Conservation (phyloP, 1,140 invertebrate genomes). For the Hetaerina americana region DNA sequence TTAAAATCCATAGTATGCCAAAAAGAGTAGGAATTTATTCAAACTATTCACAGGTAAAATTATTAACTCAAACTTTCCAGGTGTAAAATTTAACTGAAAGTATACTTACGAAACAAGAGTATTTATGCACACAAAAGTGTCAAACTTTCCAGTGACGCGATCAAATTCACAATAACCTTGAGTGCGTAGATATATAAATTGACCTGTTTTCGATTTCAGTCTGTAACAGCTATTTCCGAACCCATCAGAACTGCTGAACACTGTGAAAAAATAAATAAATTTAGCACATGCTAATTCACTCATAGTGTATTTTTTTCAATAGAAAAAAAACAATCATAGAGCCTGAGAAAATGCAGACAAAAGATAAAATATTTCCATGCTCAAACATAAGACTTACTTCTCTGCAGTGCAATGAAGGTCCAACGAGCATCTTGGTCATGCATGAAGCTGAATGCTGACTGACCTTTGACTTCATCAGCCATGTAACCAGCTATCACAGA, state of each 20-base stretch:
- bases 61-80: background rate
- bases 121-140: conserved; percentile 73
- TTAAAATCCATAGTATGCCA: too few relatives aligned
- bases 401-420: conserved; percentile 65
- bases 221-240: conserved; percentile 69
- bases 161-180: conserved; percentile 65
- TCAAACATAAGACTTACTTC: conserved; percentile 49
- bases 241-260: conserved; percentile 62
- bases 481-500: conserved; percentile 73
- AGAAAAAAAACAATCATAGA: too few relatives aligned
- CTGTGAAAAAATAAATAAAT: too few relatives aligned
- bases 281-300: too few relatives aligned
- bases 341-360: too few relatives aligned
- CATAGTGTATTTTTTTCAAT: too few relatives aligned
- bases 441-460: conserved; percentile 74
- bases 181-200: conserved; percentile 67
- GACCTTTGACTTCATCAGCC: conserved; percentile 63
- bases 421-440: conserved; percentile 71
- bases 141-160: conserved; percentile 49
- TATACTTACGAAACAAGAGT: conserved; percentile 51
- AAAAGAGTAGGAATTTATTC: too few relatives aligned
- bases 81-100: background rate
- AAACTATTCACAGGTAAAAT: too few relatives aligned
- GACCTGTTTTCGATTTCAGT: conserved; percentile 57
- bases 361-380: conserved; percentile 7